Conservation (phyloP, 2,888 invertebrate genomes). For the Mylabris sibirica region DNA sequence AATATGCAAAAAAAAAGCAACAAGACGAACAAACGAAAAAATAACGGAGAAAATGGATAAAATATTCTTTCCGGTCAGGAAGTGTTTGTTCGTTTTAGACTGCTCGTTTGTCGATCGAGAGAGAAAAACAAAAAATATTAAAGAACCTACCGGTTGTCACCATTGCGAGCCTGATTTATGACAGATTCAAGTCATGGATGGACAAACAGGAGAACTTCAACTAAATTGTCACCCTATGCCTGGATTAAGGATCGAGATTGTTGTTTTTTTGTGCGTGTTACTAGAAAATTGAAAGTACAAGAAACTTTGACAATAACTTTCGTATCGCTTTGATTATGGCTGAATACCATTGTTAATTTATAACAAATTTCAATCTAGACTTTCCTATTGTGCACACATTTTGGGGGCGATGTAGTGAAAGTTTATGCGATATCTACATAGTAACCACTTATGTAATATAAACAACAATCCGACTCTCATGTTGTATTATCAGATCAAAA, state of each 20-base stretch:
- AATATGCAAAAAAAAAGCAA: too few species aligned
- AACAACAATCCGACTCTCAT: neutral
- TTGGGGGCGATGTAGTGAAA: neutral
- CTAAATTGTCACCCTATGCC: neutral
- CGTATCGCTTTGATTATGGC: neutral
- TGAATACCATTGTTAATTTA: neutral
- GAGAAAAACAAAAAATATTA: neutral
- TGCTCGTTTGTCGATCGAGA: conserved; percentile 25
- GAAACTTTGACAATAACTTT: conserved; percentile 28
- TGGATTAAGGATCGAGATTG: neutral
- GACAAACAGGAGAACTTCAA: neutral
- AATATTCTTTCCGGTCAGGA: conserved; percentile 33
- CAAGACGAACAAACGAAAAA: neutral
- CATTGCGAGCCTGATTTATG: conserved; percentile 29
- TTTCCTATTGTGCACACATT: neutral
- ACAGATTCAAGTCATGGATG: conserved; percentile 26
- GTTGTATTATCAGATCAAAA: neutral
- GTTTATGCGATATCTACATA: neutral
- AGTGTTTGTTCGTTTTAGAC: conserved; percentile 34
- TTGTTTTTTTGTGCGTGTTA: neutral
- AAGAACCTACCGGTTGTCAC: conserved; percentile 13
- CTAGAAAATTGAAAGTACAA: conserved; percentile 19
- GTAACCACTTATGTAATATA: neutral
- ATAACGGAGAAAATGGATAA: conserved; percentile 22
- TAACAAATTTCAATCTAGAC: neutral